Evolutionary conservation across 2,888 invertebrate genomes (phyloP), one percentile per base, ranked within the genome.

Genomic region (Cyrtodaria siliqua): DNA sequence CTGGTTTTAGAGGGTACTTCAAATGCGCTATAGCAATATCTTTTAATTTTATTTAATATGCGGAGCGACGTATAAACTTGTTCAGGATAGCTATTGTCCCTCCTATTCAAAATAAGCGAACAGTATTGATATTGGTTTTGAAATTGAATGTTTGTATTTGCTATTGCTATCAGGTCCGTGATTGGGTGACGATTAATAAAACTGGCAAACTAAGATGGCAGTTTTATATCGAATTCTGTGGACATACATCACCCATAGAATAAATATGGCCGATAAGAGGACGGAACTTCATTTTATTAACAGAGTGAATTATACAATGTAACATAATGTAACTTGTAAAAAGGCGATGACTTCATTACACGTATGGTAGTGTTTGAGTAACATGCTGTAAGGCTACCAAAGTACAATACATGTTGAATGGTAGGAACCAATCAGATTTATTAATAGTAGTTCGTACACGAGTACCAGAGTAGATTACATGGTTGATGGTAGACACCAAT

Each of bases 131-230:
- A 61, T 56, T 52, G 52, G 40, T 50, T 50, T 59, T 67, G 52
- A 59, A 50, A 59, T 47, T 23, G 33, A 38, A 67, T 60, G 49
- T 72, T 72, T 64, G 24, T 72, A 42, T 72, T 72, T 64, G 59
- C 76, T 55, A 52, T 60, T 55, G 63, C 61, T 70, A 76, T 76
- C 76, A 47, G 27, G 18, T 12, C 18, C 42, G 26, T 26, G 76
- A 76, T 76, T 61, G 63, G 24, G 27, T 6, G 47, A 62, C 70
- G 62, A 76, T 71, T 76, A 67, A 70, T 76, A 67, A 71, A 66
- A 52, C 56, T 23, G 38, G 62, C 57, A 66, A 76, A 57, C 66
- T 27, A 38, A 49, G 38, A 20, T 76, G 70, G 71, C 70, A 76
- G 47, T 62, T 76, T 76, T 76, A 76, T 76, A 52, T 72, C 66